phyloP scores from a whole-genome alignment of 2,888 invertebrate genomes.

The Meteorus colon region DNA sequence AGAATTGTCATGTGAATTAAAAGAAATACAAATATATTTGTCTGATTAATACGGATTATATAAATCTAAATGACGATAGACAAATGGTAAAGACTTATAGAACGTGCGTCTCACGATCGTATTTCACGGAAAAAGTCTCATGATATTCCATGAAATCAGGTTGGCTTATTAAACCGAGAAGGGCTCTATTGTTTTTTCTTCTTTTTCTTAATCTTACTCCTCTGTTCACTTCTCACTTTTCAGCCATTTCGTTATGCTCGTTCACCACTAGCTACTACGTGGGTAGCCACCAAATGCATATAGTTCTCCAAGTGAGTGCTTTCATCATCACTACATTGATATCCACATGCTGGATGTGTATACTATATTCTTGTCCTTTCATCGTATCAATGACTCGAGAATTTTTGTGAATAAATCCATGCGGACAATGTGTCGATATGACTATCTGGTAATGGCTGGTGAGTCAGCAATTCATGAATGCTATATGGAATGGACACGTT shows the following conservation, averaged over 20 bases:
- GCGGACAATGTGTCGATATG: slow-evolving; percentile 10
- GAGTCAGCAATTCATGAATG: slow-evolving; percentile 15
- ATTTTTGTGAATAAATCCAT: slow-evolving; percentile 25
- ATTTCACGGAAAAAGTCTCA: slow-evolving; percentile 48
- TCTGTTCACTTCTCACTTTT: slow-evolving; percentile 14
- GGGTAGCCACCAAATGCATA: slow-evolving; percentile 26
- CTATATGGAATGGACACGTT: slow-evolving; percentile 29
- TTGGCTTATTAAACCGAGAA: slow-evolving; percentile 37
- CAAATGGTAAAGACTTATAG: slow-evolving; percentile 9
- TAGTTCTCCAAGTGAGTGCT: not conserved
- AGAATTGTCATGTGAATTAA: no score
- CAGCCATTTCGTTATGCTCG: slow-evolving; percentile 44
- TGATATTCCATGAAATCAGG: slow-evolving; percentile 8
- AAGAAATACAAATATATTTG: no score
- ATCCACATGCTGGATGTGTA: no score
- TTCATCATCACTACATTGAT: not conserved
- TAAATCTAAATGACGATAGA: no score
- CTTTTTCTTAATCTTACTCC: not conserved
- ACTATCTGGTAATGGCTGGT: slow-evolving; percentile 8
- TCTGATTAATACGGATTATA: no score
- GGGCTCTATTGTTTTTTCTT: not conserved
- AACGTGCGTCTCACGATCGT: slow-evolving; percentile 55
- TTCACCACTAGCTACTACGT: slow-evolving; percentile 19
- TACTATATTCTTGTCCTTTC: not conserved
- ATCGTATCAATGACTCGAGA: slow-evolving; percentile 28